Base-by-base conservation (phyloP, 2,797 vertebrate species). In the Lerista edwardsae region DNA sequence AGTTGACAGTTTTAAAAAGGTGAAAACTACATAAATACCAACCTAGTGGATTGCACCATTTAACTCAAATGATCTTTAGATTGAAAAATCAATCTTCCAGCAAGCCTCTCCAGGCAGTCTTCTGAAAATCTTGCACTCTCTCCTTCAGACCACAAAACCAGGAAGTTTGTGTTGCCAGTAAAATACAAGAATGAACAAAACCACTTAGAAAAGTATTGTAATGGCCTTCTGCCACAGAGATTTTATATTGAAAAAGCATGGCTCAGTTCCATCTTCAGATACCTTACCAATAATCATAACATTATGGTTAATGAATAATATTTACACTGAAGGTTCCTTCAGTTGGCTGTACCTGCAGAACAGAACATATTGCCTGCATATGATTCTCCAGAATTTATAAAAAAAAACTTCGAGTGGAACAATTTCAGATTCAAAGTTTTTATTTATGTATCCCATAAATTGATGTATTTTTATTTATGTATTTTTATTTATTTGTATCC, bases 11-110 rank as follows among this genome's bases (percentile, higher is more conserved):
- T 87, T 83, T 83, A 87, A 87, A 90, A 79, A 76, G 79, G 31
- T 11, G n/a, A 80, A 93, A 85, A 34, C 17, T 85, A 62, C 71
- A 59, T 82, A 85, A 89, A 67, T 61, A 87, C 83, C 51, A 86
- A 76, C 61, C 31, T 80, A 21, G 23, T 23, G 55, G 87, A 89
- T 75, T 29, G 41, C 75, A 92, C 47, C n/a, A 81, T 87, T 89
- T 57, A 84, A 89, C 83, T 88, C 78, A 85, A 90, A 87, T 88
- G 59, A 61, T 94, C 85, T 62, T n/a, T 75, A 79, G 62, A 77
- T 5, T 79, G 85, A 92, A 92, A 71, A 85, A 88, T 86, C 41
- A 82, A 68, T 79, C 86, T 93, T 88, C 86, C 68, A 84, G 75
- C 84, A 83, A 77, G 59, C 27, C 80, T 65, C 76, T 83, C 67